These are phyloP conservation scores for Platalea minor DNA, from an alignment of 2,797 vertebrate genomes.

Conservation along the genomic window DNA sequence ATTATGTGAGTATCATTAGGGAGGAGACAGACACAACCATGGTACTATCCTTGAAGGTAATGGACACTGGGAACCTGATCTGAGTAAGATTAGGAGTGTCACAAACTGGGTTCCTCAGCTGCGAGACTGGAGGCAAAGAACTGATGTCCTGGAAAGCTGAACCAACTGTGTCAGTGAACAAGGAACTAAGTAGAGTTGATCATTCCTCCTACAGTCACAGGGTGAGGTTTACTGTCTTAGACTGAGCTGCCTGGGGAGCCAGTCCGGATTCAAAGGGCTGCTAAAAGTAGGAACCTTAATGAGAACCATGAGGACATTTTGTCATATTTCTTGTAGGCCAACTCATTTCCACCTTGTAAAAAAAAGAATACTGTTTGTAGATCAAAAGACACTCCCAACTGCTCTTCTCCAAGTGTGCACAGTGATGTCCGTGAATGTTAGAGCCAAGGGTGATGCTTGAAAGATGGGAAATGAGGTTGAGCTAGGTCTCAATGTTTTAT, in stretches of 20 bases:
- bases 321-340: not conserved
- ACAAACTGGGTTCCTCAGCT: not conserved
- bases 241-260: not conserved
- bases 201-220: not conserved
- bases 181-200: not conserved
- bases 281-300: not conserved
- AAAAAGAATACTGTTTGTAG: not conserved
- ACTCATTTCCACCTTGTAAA: not conserved
- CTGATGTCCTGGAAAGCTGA: not conserved
- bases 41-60: not conserved
- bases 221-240: not conserved
- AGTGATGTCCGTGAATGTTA: not conserved
- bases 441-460: not conserved
- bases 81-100: not conserved
- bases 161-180: not conserved
- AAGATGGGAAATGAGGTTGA: not conserved
- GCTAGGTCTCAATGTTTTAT: not conserved
- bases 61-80: not conserved
- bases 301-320: not conserved
- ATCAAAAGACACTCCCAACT: not conserved
- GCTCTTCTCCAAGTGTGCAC: not conserved
- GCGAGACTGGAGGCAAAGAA: not conserved
- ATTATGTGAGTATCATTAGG: not conserved
- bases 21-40: not conserved
- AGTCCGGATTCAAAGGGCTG: not conserved